Percentiles rank a stretch among this genome's conserved stretches.
Conservation (phyloP, 2,797 vertebrate species). For the Amblyopsis hoosieri region DNA sequence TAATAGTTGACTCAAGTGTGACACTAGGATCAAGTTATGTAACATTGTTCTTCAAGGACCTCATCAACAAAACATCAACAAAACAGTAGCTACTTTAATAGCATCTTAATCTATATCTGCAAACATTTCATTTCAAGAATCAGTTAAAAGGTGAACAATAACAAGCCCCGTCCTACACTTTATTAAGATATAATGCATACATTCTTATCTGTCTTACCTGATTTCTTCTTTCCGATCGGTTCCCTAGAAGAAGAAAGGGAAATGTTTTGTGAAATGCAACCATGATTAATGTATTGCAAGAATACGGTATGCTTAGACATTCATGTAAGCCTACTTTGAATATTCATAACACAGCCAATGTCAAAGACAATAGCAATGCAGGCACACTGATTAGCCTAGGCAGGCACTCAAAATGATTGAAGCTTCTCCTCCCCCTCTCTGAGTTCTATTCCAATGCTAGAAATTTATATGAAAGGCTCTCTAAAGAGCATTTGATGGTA, state of each 20-base stretch:
- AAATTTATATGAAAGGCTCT: neutral
- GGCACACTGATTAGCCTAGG: conserved; percentile 7
- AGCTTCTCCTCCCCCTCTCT: neutral
- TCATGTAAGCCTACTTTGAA: neutral
- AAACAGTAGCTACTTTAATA: conserved; percentile 3
- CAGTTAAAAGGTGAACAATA: neutral
- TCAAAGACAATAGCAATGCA: neutral
- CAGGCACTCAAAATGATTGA: neutral
- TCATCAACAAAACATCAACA: neutral
- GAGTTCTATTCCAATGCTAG: neutral
- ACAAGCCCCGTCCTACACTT: neutral
- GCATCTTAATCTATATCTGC: neutral
- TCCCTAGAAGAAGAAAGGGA: conserved; percentile 83
- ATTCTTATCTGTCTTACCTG: conserved; percentile 81
- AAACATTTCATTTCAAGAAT: neutral
- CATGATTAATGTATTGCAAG: too few relatives aligned
- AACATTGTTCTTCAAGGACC: neutral
- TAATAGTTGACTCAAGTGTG: too few relatives aligned
- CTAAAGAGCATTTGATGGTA: conserved; percentile 46
- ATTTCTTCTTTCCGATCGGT: conserved; percentile 90
- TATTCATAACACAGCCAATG: neutral
- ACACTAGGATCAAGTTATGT: too few relatives aligned
- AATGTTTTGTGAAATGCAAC: too few relatives aligned
- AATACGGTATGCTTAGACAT: too few relatives aligned
- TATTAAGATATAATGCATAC: conserved; percentile 17